phyloP scores from a whole-genome alignment of 1,140 invertebrate genomes.

The Pseudomyrmex flavicornis region DNA sequence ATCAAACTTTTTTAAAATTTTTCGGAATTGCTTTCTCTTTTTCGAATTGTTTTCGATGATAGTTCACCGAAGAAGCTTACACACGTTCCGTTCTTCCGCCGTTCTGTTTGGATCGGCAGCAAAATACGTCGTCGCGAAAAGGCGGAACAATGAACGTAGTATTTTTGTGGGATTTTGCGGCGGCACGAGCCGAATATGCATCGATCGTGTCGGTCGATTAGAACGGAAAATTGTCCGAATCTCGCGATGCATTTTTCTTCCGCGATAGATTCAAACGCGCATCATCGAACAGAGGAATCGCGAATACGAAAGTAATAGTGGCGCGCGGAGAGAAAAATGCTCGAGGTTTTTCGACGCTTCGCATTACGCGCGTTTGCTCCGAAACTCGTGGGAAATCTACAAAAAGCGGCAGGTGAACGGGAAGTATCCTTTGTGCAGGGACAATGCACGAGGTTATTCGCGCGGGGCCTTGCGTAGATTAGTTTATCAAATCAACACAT shows the following conservation, averaged over 20 bases:
- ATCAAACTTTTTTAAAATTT: constrained; percentile 7
- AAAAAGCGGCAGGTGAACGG: constrained; percentile 30
- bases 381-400: constrained; percentile 55
- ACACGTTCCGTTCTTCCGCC: background rate
- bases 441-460: constrained; percentile 40
- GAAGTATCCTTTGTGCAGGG: constrained; percentile 30
- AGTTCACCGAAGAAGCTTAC: background rate
- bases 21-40: background rate
- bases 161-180: background rate
- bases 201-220: constrained; percentile 41
- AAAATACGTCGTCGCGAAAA: constrained; percentile 39
- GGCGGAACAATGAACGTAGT: constrained; percentile 22
- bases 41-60: background rate
- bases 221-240: constrained; percentile 29
- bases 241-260: constrained; percentile 24
- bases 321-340: constrained; percentile 40
- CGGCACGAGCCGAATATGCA: background rate
- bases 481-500: constrained; percentile 21
- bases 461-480: background rate
- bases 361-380: background rate
- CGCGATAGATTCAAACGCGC: constrained; percentile 36
- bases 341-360: constrained; percentile 2
- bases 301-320: constrained; percentile 49
- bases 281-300: constrained; percentile 21
- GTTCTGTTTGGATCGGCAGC: background rate